Evolutionary conservation across 1,140 invertebrate genomes (phyloP).

Genomic region (Drosophila tristis): DNA sequence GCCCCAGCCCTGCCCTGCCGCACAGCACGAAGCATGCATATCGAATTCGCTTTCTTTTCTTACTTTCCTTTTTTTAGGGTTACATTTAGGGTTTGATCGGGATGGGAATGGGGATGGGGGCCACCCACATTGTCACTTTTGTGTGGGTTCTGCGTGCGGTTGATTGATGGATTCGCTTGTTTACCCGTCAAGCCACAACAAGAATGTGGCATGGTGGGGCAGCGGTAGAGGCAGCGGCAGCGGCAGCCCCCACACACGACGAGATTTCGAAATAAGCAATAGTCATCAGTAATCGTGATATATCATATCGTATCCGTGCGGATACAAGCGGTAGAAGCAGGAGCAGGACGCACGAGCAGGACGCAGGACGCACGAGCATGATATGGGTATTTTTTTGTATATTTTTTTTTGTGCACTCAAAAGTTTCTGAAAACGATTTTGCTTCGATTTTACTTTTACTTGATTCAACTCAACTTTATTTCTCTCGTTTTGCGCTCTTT

Average conservation of each 20-base stretch:
- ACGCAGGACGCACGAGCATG: slow-evolving; percentile 18
- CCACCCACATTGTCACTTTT: slow-evolving; percentile 67
- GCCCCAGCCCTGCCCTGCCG: too few species aligned
- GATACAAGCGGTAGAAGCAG: neutral
- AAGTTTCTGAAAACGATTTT: neutral
- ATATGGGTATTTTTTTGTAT: slow-evolving; percentile 37
- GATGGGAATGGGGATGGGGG: neutral
- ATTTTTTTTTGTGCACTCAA: neutral
- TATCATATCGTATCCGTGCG: slow-evolving; percentile 58
- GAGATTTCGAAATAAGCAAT: slow-evolving; percentile 70
- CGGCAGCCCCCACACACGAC: slow-evolving; percentile 5
- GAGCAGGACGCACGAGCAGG: slow-evolving; percentile 9
- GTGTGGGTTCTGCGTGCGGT: slow-evolving; percentile 68
- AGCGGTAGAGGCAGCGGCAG: too few species aligned
- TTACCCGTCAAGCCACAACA: slow-evolving; percentile 71
- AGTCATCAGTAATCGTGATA: slow-evolving; percentile 72
- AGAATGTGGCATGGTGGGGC: slow-evolving; percentile 16
- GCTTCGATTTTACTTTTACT: slow-evolving; percentile 34
- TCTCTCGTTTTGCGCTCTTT: neutral
- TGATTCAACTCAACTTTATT: slow-evolving; percentile 18
- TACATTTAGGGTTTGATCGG: slow-evolving; percentile 6
- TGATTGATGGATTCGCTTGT: slow-evolving; percentile 79
- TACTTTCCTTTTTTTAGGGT: slow-evolving; percentile 19
- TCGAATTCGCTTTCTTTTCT: slow-evolving; percentile 28
- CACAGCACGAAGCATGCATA: slow-evolving; percentile 38